Base-by-base conservation (phyloP, 2,797 vertebrate species). In the Hapalemur alaotrensis region DNA sequence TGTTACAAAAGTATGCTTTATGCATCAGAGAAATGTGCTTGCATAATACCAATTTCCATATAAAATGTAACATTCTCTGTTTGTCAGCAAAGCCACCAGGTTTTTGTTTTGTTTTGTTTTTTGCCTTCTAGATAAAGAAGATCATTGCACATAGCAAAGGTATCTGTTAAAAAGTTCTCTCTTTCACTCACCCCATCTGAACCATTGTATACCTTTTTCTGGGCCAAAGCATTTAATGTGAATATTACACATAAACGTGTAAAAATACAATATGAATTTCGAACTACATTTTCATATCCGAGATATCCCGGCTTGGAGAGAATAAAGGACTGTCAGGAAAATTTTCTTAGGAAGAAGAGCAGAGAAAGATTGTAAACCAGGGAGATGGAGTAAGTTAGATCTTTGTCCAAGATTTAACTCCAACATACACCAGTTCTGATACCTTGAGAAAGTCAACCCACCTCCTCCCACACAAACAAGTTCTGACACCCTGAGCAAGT, bases 1-100 rank as follows among this genome's bases (percentile, higher is more conserved):
- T 75, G 57, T 52, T 85, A 69, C 6, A 46, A 67, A 96, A 93
- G 79, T 83, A 8, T 46, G 30, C n/a, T 93, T 81, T 65, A 22
- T 76, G 20, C 35, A 54, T 52, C n/a, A 76, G 10, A 30, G 7
- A 70, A 96, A 84, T 61, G 14, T 93, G 70, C 57, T 95, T 92
- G 35, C 38, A 86, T 72, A 41, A 90, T 67, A n/a, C 61, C 7
- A 94, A 75, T 92, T 73, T 78, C 23, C n/a, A 70, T 57, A 95
- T n/a, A 46, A 75, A 92, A 89, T 52, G 20, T 50, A 76, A 95
- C 90, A 86, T 93, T 87, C 23, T 91, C 15, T 57, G 23, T 78
- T 35, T 83, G 14, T 90, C 57, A 70, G 22, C 20, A 72, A 5
- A 72, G 11, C 8, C 18, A 28, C 1, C 1, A 28, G 2, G 1